phyloP scores from a whole-genome alignment of 2,888 invertebrate species.

The Tenthredo scrophulariae region DNA sequence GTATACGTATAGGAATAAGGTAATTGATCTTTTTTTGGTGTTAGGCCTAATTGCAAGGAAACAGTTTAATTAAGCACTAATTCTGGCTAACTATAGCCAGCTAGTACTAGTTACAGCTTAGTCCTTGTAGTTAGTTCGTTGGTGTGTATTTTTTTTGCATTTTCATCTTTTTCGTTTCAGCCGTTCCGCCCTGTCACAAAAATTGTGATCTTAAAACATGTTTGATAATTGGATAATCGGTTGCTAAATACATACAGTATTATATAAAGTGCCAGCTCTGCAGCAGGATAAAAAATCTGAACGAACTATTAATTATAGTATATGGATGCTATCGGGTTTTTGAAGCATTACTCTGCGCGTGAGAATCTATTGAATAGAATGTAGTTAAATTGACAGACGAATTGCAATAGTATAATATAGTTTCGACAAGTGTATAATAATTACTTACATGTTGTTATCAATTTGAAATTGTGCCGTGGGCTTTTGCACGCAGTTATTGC shows the following conservation, averaged over 20 bases:
- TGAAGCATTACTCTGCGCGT: not conserved
- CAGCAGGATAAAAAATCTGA: not conserved
- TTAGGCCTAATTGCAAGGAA: slow-evolving; percentile 72
- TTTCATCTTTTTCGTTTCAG: slow-evolving; percentile 56
- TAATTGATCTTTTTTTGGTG: slow-evolving; percentile 58
- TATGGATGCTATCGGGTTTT: not conserved
- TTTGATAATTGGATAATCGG: slow-evolving; percentile 25
- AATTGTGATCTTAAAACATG: slow-evolving; percentile 55
- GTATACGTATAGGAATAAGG: slow-evolving; percentile 57
- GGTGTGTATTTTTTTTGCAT: slow-evolving; percentile 57
- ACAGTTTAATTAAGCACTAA: slow-evolving; percentile 58
- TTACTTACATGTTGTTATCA: slow-evolving; percentile 28
- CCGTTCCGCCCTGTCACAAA: slow-evolving; percentile 54
- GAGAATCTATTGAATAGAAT: slow-evolving; percentile 3
- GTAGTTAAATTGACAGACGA: slow-evolving; percentile 6
- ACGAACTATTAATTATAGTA: not conserved
- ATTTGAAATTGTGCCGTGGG: slow-evolving; percentile 43
- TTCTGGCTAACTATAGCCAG: slow-evolving; percentile 57
- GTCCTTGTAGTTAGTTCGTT: slow-evolving; percentile 65
- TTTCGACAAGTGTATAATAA: slow-evolving; percentile 27
- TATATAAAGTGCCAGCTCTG: slow-evolving; percentile 13
- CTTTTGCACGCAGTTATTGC: slow-evolving; percentile 22
- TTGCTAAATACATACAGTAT: slow-evolving; percentile 19
- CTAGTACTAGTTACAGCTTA: slow-evolving; percentile 56
- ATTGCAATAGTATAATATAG: slow-evolving; percentile 26